Evolutionary conservation across 2,888 invertebrate species (phyloP), one percentile per base, ranked within the genome.

Genomic region (Atherix ibis): DNA sequence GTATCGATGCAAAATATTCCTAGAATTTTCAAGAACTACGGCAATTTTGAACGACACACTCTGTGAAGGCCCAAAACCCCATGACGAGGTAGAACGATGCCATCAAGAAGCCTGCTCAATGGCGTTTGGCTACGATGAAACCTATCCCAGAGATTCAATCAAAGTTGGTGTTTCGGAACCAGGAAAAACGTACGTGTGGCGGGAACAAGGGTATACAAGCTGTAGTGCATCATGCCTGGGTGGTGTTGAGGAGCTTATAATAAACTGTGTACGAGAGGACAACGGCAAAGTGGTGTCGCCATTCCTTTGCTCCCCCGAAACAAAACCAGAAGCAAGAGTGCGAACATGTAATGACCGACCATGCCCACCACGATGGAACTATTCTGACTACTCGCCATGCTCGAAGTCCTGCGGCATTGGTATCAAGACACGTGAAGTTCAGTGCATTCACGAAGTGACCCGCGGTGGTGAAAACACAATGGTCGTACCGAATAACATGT

Each of bases 221-320:
- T 97, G 97, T 65, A 92, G 88, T 49, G 88, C 88, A 1, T 85
- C 88, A 6, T 97, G 95, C 53, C 69, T 94, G 2, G 92, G 92
- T 44, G 83, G 84, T 51, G 76, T 75, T 3, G 71, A 89, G 68
- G 88, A 89, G 56, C 67, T 87, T 24, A 82, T 89, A 43, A 83
- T 89, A 34, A 81, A 82, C 52, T 91, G 91, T 52, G 76, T 89
- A 1, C 66, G 88, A 39, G 87, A 87, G 46, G 83, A 83, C 51
- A 87, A 82, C 38, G 78, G 81, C 8, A 79, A 83, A 48, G 80
- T 85, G 3, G 87, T 89, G 0, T 84, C 82, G 5, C 87, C 87
- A 0, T 81, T 82, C 52, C 70, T 88, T 54, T 94, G 94, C 49
- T 76, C 84, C 19, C 76, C 81, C 1, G 77, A 84, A 46, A 77